These are phyloP conservation scores for Cheirogaleus medius DNA, from an alignment of 2,113 vertebrate species.

Conservation along the genomic window DNA sequence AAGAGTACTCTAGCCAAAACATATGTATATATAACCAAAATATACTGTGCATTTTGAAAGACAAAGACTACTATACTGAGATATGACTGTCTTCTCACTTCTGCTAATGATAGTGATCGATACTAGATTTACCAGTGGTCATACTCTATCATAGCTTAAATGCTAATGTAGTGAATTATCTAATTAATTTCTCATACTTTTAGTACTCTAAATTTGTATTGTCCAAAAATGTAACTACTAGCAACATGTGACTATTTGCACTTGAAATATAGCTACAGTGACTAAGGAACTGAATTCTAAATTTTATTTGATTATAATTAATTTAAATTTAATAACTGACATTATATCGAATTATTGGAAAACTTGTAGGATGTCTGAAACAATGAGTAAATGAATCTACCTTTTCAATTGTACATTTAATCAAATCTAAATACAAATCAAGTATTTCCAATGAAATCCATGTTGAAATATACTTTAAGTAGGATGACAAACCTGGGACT, in stretches of 20 bases:
- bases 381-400: not conserved
- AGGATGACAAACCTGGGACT: not conserved
- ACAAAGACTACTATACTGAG: not conserved
- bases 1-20: not conserved
- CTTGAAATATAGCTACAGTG: not conserved
- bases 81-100: not conserved
- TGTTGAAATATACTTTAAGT: not conserved
- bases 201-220: not conserved
- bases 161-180: not conserved
- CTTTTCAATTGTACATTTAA: not conserved
- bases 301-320: not conserved
- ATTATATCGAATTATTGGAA: not conserved
- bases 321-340: not conserved
- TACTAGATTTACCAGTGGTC: not conserved
- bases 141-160: not conserved
- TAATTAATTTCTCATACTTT: not conserved
- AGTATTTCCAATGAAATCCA: not conserved
- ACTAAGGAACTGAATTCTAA: not conserved
- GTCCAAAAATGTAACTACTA: not conserved
- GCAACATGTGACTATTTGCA: not conserved
- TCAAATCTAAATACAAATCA: constrained; percentile 6
- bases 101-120: not conserved
- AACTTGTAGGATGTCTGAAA: not conserved
- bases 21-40: too few relatives aligned
- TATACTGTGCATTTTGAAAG: not conserved